Evolutionary conservation across 2,113 vertebrate genomes (phyloP), one percentile per base, ranked within the genome.

Genomic region (Hypocryptadius cinnamomeus): DNA sequence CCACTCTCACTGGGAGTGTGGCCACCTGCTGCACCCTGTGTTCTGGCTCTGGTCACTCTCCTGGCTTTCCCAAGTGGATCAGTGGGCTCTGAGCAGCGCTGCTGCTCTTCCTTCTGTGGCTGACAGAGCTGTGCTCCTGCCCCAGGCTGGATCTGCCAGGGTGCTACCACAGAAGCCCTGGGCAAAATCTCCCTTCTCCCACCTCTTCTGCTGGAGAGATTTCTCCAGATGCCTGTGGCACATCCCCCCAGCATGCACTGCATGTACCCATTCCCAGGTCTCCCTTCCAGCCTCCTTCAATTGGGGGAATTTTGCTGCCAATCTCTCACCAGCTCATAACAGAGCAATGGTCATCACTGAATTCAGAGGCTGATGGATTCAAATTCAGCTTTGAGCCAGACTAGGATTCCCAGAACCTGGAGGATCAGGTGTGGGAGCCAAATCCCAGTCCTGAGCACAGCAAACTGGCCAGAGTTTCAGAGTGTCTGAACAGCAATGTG

Each of bases 41-140:
- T 27, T 20, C 64, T 8, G 66, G 25, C 42, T 74, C 71, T 6
- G 2, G 11, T 39, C 37, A 39, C 59, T 65, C 48, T 77, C 31
- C 15, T 23, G 44, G 13, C 48, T 48, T 44, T 56, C 24, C n/a
- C 80, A 47, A 51, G 61, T 3, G 2, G 17, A 33, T 68, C 47
- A 40, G 16, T 37, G 1, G 3, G 40, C 40, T 65, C 69, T 0
- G 0, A 78, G 64, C 63, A 77, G 22, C 0, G 0, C 42, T 81
- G 74, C 50, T 87, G 60, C 56, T 63, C 69, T 45, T 88, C 44
- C 15, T 69, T 6, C 70, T 12, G 8, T 3, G 28, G 42, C 79
- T 87, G 42, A 6, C 22, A 50, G 53, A 68, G 64, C 31, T 1
- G 1, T 28, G 40, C 64, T 78, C 11, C 11, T 1, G 8, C 14